These are phyloP conservation scores for Jaculus jaculus DNA, from an alignment of 2,113 vertebrate genomes.

Conservation along the genomic window DNA sequence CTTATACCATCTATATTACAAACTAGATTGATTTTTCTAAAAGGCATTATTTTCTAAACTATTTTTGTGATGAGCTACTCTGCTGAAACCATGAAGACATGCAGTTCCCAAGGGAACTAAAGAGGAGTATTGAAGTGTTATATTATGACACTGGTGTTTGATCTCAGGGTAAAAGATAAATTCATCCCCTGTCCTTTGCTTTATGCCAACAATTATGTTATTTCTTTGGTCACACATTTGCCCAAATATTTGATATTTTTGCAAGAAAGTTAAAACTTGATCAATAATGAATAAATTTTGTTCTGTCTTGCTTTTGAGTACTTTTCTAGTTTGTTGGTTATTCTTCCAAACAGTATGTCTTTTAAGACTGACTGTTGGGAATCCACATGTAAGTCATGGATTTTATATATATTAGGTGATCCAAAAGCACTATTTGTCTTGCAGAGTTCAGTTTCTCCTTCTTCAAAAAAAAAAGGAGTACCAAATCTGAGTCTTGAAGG, in stretches of 20 bases:
- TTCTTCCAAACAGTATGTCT: background rate
- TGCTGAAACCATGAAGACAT: background rate
- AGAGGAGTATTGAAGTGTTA: background rate
- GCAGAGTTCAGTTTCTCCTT: background rate
- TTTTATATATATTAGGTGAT: background rate
- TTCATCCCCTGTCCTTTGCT: background rate
- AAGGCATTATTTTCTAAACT: background rate
- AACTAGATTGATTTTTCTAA: no score
- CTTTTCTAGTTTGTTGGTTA: background rate
- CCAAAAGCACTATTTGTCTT: background rate
- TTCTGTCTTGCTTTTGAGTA: background rate
- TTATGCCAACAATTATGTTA: background rate
- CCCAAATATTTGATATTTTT: background rate
- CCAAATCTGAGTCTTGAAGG: background rate
- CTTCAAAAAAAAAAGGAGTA: background rate
- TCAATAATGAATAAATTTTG: background rate
- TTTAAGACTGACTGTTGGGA: background rate
- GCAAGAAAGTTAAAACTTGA: background rate
- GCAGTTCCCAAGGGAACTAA: background rate
- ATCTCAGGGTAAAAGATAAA: background rate
- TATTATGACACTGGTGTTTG: background rate
- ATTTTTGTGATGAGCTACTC: background rate
- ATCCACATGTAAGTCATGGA: background rate
- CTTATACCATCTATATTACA: background rate
- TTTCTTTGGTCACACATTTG: background rate